Percentiles rank a stretch among this genome's conserved stretches.
Conservation (phyloP, 2,888 invertebrate species). For the Ellobium chinense region DNA sequence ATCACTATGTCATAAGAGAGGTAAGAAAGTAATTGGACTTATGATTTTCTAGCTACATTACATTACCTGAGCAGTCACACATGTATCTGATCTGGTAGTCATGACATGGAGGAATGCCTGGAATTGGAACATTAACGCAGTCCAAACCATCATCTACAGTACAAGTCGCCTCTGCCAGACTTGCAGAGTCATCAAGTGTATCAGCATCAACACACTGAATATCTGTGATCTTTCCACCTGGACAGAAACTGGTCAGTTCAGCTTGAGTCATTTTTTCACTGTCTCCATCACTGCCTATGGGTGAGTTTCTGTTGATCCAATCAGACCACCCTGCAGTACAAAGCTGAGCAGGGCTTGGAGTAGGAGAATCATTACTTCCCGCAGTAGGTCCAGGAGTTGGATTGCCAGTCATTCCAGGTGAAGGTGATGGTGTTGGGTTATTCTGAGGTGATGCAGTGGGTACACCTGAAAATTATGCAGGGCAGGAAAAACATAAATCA, state of each 20-base stretch:
- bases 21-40: no score
- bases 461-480: no score
- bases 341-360: slow-evolving; percentile 7
- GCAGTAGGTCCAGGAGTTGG: not conserved
- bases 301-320: slow-evolving; percentile 56
- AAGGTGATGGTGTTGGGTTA: not conserved
- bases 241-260: slow-evolving; percentile 63
- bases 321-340: slow-evolving; percentile 42
- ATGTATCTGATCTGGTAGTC: slow-evolving; percentile 74
- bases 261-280: slow-evolving; percentile 59
- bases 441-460: no score
- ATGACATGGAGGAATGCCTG: slow-evolving; percentile 56
- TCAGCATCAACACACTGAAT: slow-evolving; percentile 39
- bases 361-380: not conserved
- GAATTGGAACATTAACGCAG: slow-evolving; percentile 32
- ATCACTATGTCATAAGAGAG: no score
- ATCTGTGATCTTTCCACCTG: slow-evolving; percentile 53
- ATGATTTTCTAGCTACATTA: no score
- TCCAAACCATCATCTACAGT: slow-evolving; percentile 38
- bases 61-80: slow-evolving; percentile 80
- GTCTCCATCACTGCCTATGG: slow-evolving; percentile 61
- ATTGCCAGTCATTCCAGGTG: no score
- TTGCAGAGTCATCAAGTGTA: slow-evolving; percentile 19
- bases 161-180: slow-evolving; percentile 42
- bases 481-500: no score